Evolutionary conservation across 2,113 vertebrate species (phyloP).

Genomic region (Myiagra hebetior): DNA sequence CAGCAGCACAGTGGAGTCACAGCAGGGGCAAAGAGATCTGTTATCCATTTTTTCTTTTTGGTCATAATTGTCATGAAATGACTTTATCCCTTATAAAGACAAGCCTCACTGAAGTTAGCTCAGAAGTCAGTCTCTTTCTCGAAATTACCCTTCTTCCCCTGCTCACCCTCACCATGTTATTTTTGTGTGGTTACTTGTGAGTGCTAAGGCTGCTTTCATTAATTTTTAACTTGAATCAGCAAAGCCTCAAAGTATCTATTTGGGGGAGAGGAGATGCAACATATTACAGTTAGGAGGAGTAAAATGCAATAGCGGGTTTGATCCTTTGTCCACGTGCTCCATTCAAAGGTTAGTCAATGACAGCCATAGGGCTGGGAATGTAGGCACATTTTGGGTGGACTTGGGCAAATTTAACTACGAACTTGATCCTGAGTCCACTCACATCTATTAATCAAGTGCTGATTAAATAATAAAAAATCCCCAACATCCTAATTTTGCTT

Average conservation of each 20-base stretch:
- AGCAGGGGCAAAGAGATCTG: neutral
- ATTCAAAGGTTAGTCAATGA: constrained; percentile 40
- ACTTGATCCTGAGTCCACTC: neutral
- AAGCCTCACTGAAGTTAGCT: neutral
- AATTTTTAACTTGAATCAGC: constrained; percentile 52
- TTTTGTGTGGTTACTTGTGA: constrained; percentile 39
- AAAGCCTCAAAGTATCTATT: constrained; percentile 46
- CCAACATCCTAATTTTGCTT: neutral
- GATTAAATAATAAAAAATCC: neutral
- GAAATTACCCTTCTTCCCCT: neutral
- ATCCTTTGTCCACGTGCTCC: neutral
- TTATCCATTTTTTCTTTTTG: neutral
- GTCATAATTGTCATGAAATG: neutral
- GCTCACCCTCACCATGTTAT: neutral
- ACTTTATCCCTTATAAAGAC: neutral
- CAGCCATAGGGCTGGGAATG: neutral
- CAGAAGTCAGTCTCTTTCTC: neutral
- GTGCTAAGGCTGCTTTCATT: constrained; percentile 46
- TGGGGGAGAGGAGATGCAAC: constrained; percentile 9
- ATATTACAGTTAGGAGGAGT: neutral
- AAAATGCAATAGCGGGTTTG: neutral
- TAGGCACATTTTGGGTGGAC: neutral
- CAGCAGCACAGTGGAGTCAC: neutral
- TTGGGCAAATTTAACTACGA: neutral
- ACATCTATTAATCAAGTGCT: neutral